phyloP scores from a whole-genome alignment of 2,888 invertebrate genomes.

The Prosapia bicincta region DNA sequence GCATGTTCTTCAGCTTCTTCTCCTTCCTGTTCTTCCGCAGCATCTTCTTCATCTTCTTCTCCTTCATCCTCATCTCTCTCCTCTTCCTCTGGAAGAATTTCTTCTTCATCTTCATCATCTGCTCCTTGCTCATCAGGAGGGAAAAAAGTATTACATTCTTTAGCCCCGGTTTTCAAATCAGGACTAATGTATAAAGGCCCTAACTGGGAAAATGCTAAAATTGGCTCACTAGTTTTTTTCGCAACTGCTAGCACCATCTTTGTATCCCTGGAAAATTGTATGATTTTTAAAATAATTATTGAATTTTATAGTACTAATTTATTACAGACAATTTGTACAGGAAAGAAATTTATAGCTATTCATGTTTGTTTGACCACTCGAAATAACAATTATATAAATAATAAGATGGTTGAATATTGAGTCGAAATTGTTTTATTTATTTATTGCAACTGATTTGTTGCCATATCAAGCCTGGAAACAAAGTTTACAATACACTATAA shows the following conservation, averaged over 20 bases:
- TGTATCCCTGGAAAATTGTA: conserved; percentile 59
- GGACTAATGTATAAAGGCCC: conserved; percentile 67
- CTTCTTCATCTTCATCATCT: conserved; percentile 40
- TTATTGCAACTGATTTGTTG: too few relatives aligned
- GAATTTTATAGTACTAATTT: too few relatives aligned
- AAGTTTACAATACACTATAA: too few relatives aligned
- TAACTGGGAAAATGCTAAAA: conserved; percentile 58
- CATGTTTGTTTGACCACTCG: too few relatives aligned
- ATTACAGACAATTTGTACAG: too few relatives aligned
- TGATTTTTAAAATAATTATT: too few relatives aligned
- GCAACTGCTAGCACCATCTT: conserved; percentile 67
- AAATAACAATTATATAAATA: too few relatives aligned
- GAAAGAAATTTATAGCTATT: too few relatives aligned
- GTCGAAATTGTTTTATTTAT: too few relatives aligned
- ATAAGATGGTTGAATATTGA: too few relatives aligned
- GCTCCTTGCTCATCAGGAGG: conserved; percentile 56
- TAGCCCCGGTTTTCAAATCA: conserved; percentile 59
- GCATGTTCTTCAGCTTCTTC: conserved; percentile 33
- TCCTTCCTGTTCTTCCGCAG: conserved; percentile 31
- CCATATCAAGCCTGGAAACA: too few relatives aligned
- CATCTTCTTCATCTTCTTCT: conserved; percentile 7
- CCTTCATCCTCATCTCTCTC: conserved; percentile 34
- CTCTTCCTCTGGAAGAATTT: conserved; percentile 34
- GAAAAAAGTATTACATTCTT: conserved; percentile 65
- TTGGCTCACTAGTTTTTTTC: conserved; percentile 59